Evolutionary conservation across 2,888 invertebrate species (phyloP).

Genomic region (Aplocera efformata): DNA sequence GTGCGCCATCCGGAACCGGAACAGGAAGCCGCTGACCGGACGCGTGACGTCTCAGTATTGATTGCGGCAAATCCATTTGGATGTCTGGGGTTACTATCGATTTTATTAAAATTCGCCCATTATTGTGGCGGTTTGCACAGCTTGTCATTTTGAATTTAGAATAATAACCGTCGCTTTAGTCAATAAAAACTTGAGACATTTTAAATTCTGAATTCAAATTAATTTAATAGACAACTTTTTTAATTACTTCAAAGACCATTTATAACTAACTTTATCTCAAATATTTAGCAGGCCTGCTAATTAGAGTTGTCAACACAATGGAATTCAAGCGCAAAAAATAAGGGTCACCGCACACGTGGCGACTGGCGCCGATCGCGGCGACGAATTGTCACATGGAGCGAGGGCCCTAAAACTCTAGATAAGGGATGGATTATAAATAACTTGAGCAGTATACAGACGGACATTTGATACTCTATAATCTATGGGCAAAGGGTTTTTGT

Average conservation of each 20-base stretch:
- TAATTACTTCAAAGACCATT: too few species aligned
- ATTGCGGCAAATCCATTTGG: constrained; percentile 61
- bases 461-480: too few species aligned
- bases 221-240: too few species aligned
- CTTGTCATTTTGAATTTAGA: too few species aligned
- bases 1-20: constrained; percentile 46
- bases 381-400: constrained; percentile 13
- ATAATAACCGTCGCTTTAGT: too few species aligned
- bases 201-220: too few species aligned
- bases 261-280: not conserved
- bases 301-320: constrained; percentile 23
- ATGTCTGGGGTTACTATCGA: constrained; percentile 21
- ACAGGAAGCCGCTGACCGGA: constrained; percentile 59
- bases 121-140: not conserved
- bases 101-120: constrained; percentile 1
- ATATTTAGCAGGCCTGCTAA: constrained; percentile 17
- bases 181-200: too few species aligned
- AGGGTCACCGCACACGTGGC: constrained; percentile 28
- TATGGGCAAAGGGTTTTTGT: too few species aligned
- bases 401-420: constrained; percentile 17
- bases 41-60: constrained; percentile 59
- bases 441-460: not conserved
- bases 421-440: constrained; percentile 15
- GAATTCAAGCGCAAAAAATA: constrained; percentile 27
- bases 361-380: constrained; percentile 20